Evolutionary conservation across 2,113 vertebrate genomes (phyloP).

Genomic region (Fulica atra): DNA sequence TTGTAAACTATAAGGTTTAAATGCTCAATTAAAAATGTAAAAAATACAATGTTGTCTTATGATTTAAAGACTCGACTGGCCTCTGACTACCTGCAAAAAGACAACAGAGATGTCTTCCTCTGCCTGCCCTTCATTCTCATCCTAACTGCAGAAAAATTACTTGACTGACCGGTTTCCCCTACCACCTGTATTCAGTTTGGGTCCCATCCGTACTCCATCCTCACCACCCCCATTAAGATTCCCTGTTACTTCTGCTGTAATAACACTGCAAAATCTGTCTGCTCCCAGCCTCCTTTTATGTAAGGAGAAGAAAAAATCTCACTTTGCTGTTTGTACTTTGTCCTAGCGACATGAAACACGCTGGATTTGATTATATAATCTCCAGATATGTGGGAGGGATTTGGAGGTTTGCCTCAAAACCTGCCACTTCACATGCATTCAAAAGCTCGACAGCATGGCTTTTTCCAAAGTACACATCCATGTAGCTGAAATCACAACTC

Average conservation of each 20-base stretch:
- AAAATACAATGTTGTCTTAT: background rate
- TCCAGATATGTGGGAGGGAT: constrained; percentile 7
- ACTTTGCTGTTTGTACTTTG: constrained; percentile 36
- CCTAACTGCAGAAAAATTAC: background rate
- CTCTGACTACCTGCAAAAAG: background rate
- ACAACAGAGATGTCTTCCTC: background rate
- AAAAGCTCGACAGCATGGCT: background rate
- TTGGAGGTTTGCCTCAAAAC: constrained; percentile 31
- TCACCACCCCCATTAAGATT: background rate
- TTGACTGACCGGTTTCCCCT: background rate
- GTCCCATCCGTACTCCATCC: background rate
- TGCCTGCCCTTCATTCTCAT: background rate
- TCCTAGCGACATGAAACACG: constrained; percentile 21
- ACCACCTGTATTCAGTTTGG: background rate
- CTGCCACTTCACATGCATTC: background rate
- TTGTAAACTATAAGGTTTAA: background rate
- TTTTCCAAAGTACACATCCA: background rate
- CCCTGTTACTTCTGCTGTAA: background rate
- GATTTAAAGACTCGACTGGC: background rate
- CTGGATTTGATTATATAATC: constrained; percentile 34
- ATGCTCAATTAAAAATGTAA: background rate
- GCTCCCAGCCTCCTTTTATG: background rate
- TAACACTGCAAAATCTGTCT: background rate
- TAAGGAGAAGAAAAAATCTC: background rate
- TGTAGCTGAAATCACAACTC: background rate